Percentiles rank a stretch among this genome's conserved stretches.
Evolutionary conservation across 2,113 vertebrate species (phyloP).

Genomic region (Microcebus lehilahytsara): DNA sequence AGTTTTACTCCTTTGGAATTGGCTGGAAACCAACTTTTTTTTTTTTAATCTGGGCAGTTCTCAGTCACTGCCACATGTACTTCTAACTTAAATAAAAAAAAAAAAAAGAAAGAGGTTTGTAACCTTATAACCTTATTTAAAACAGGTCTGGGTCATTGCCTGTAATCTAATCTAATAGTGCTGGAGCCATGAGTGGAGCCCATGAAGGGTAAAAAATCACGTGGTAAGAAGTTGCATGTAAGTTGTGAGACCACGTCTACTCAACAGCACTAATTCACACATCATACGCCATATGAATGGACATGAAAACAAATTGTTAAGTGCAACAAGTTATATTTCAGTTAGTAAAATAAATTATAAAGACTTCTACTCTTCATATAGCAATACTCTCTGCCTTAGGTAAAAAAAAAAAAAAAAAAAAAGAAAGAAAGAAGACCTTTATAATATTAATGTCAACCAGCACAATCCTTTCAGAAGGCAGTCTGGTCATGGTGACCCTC

Average conservation of each 20-base stretch:
- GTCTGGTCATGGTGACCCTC: neutral
- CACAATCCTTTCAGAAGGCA: neutral
- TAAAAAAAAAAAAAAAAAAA: no score
- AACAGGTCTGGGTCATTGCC: neutral
- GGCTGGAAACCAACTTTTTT: neutral
- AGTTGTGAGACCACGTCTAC: neutral
- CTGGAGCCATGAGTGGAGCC: rapidly evolving
- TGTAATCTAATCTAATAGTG: rapidly evolving
- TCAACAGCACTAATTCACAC: neutral
- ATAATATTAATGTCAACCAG: neutral
- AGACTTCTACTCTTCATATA: neutral
- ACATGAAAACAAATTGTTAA: neutral
- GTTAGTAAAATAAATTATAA: neutral
- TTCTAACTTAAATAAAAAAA: neutral
- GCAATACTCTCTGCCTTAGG: no score
- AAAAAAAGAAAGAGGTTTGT: neutral
- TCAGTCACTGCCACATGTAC: neutral
- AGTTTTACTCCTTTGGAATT: neutral
- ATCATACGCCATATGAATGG: neutral
- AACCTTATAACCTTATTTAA: neutral
- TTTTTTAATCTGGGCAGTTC: neutral
- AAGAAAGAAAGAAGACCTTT: no score
- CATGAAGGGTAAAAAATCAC: no score
- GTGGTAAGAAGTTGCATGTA: rapidly evolving
- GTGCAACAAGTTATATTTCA: neutral